Evolutionary conservation across 2,888 invertebrate species (phyloP).

Genomic region (Diaphora mendica): DNA sequence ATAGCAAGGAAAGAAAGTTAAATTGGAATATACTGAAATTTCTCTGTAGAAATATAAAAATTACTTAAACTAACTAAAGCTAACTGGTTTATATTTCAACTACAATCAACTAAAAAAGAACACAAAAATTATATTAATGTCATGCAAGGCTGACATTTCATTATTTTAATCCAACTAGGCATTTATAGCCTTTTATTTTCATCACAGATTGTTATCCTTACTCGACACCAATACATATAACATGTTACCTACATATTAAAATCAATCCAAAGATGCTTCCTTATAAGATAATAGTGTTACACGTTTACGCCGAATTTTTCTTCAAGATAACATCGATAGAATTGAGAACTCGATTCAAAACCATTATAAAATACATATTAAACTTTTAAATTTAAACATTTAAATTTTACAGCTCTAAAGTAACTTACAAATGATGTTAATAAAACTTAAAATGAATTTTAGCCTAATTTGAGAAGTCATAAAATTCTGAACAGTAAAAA

Average conservation of each 20-base stretch:
- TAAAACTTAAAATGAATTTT: too few species aligned
- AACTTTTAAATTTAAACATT: neutral
- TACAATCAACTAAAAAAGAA: neutral
- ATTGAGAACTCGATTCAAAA: neutral
- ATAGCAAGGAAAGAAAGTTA: too few species aligned
- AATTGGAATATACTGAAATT: too few species aligned
- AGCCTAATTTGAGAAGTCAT: too few species aligned
- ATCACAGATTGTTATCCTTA: constrained; percentile 9
- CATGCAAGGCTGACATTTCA: neutral
- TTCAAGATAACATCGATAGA: neutral
- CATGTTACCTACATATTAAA: constrained; percentile 1
- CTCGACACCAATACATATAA: constrained; percentile 10
- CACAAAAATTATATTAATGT: neutral
- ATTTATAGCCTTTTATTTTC: neutral
- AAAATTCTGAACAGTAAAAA: too few species aligned
- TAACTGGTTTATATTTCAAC: too few species aligned
- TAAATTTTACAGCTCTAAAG: neutral
- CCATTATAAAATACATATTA: neutral
- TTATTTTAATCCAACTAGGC: neutral
- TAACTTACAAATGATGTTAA: too few species aligned
- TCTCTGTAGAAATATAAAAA: too few species aligned
- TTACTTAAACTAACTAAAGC: too few species aligned
- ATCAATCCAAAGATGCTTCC: neutral
- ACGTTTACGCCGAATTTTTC: constrained; percentile 1
- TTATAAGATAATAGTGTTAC: constrained; percentile 2